Percentiles rank a stretch among this genome's conserved stretches.
These are phyloP conservation scores for Pelecanus crispus DNA, from an alignment of 2,113 vertebrate species.

Conservation along the genomic window DNA sequence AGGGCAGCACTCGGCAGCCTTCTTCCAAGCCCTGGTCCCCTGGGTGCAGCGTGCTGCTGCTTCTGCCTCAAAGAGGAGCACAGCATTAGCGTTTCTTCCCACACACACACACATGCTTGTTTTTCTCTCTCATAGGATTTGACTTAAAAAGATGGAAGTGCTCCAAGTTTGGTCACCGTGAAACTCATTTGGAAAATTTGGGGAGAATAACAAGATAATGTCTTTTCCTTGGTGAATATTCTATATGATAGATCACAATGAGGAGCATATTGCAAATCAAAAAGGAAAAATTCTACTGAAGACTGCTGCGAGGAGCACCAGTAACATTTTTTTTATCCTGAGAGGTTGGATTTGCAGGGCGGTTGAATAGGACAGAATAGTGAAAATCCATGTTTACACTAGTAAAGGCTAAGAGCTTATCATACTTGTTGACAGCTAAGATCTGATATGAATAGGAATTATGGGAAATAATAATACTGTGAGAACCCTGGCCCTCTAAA, in stretches of 20 bases:
- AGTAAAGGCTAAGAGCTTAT: not conserved
- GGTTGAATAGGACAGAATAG: not conserved
- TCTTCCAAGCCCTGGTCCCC: not conserved
- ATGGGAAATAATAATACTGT: not conserved
- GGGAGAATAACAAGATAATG: not conserved
- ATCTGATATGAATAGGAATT: not conserved
- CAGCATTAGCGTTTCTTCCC: not conserved
- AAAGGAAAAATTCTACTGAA: not conserved
- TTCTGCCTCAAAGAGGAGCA: not conserved
- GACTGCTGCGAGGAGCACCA: not conserved
- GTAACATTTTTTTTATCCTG: not conserved
- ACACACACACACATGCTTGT: accelerated
- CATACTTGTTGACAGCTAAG: not conserved
- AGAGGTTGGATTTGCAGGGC: not conserved
- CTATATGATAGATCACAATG: not conserved
- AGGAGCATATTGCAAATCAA: not conserved
- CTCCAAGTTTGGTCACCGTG: not conserved
- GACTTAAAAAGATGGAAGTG: not conserved
- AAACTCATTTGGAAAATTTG: not conserved
- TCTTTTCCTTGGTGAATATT: not conserved
- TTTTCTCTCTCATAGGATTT: not conserved
- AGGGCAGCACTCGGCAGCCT: not conserved
- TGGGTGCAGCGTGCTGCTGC: not conserved
- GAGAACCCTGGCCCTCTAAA: not conserved
- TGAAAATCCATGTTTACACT: not conserved